Conservation (phyloP, 1,140 invertebrate genomes). For the Drosophila ercepeae region DNA sequence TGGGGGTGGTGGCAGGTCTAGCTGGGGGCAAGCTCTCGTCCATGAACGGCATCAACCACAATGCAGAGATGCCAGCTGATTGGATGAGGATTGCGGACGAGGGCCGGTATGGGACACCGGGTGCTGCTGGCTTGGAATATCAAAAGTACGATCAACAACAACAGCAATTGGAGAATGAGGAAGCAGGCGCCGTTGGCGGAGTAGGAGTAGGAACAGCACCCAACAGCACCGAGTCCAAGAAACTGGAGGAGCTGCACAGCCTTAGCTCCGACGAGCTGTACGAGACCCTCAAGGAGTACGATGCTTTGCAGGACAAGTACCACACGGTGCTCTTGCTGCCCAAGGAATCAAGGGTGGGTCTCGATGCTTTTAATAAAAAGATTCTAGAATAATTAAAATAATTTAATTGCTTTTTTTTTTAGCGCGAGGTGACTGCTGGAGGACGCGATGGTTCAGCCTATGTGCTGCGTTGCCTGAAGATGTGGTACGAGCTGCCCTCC, state of each 20-base stretch:
- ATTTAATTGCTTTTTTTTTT: too few species aligned
- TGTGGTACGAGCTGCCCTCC: slow-evolving; percentile 91
- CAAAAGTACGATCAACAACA: slow-evolving; percentile 79
- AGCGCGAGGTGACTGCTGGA: slow-evolving; percentile 89
- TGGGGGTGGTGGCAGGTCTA: slow-evolving; percentile 9
- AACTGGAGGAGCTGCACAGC: slow-evolving; percentile 65
- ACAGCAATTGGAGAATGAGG: slow-evolving; percentile 47
- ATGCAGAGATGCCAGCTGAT: slow-evolving; percentile 82
- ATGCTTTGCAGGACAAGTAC: slow-evolving; percentile 88
- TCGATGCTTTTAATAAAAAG: too few species aligned
- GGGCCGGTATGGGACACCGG: slow-evolving; percentile 84
- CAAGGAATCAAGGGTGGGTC: slow-evolving; percentile 84
- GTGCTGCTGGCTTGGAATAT: slow-evolving; percentile 84
- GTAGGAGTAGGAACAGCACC: slow-evolving; percentile 21
- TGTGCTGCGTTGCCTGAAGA: slow-evolving; percentile 91
- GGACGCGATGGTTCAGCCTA: slow-evolving; percentile 91
- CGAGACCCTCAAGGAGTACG: slow-evolving; percentile 87
- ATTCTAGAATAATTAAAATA: too few species aligned
- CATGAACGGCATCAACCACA: slow-evolving; percentile 60
- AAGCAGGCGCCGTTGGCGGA: slow-evolving; percentile 31
- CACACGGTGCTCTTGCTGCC: slow-evolving; percentile 88
- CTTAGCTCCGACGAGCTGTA: slow-evolving; percentile 84
- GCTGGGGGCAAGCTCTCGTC: slow-evolving; percentile 40
- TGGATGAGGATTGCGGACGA: slow-evolving; percentile 83
- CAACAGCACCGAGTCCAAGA: slow-evolving; percentile 53